phyloP scores from a whole-genome alignment of 1,140 invertebrate genomes.

The Brachionus paranguensis region DNA sequence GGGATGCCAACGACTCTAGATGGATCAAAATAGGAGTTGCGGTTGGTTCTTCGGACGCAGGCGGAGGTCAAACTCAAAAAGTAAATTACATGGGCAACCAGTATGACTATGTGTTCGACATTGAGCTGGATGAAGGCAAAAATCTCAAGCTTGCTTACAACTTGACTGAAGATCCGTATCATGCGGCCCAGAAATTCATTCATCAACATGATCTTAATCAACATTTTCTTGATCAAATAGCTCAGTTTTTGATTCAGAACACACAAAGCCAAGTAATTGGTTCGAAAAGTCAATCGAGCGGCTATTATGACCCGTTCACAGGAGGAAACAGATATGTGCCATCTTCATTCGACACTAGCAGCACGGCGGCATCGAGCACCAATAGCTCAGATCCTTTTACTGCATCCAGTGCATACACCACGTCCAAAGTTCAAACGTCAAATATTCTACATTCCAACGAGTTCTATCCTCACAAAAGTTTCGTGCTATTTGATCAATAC shows the following conservation, averaged over 20 bases:
- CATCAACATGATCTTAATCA: slow-evolving; percentile 72
- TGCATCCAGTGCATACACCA: background rate
- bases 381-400: background rate
- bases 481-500: background rate
- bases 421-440: background rate
- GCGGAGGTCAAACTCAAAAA: slow-evolving; percentile 63
- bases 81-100: slow-evolving; percentile 74
- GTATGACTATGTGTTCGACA: slow-evolving; percentile 90
- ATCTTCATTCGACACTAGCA: background rate
- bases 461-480: background rate
- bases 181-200: slow-evolving; percentile 64
- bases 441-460: background rate
- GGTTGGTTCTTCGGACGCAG: slow-evolving; percentile 67
- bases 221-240: slow-evolving; percentile 74
- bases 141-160: slow-evolving; percentile 87
- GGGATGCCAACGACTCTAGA: slow-evolving; percentile 65
- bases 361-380: too few relatives aligned
- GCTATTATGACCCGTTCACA: slow-evolving; percentile 57
- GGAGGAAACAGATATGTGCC: slow-evolving; percentile 41
- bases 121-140: slow-evolving; percentile 80
- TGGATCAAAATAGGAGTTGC: slow-evolving; percentile 87
- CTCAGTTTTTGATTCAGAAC: slow-evolving; percentile 88
- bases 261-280: slow-evolving; percentile 55
- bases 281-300: slow-evolving; percentile 40
- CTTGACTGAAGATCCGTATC: slow-evolving; percentile 63